Conservation (phyloP, 2,797 vertebrate genomes). For the Tympanoctomys barrerae region DNA sequence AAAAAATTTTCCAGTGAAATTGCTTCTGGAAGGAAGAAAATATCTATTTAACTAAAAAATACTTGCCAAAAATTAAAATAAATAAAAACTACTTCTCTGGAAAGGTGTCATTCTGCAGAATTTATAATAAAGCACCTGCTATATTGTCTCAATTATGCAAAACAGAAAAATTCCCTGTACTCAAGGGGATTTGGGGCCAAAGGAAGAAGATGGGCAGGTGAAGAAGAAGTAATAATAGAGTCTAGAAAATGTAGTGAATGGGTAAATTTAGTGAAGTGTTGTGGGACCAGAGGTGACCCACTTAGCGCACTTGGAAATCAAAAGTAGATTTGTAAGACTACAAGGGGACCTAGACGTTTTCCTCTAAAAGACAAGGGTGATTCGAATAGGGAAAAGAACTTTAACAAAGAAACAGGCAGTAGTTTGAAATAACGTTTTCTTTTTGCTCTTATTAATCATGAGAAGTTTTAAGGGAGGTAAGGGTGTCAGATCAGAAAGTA, state of each 20-base stretch:
- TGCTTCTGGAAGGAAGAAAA: background rate
- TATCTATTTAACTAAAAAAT: background rate
- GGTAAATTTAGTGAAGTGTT: background rate
- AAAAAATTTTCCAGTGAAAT: background rate
- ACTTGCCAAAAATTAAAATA: background rate
- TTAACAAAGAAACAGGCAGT: constrained; percentile 34
- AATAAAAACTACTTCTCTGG: background rate
- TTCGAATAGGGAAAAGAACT: background rate
- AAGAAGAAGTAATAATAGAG: background rate
- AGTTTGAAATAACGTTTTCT: constrained; percentile 7
- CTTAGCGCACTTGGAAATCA: background rate
- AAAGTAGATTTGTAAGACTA: background rate
- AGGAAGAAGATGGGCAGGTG: background rate
- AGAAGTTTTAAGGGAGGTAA: background rate
- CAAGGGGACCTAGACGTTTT: background rate
- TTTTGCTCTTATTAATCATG: background rate
- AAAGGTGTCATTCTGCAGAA: background rate
- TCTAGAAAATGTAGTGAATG: background rate
- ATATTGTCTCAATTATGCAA: background rate
- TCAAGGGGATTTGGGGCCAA: background rate
- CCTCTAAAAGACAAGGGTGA: background rate
- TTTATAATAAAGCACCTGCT: background rate
- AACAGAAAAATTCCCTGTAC: background rate
- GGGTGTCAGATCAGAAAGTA: constrained; percentile 36
- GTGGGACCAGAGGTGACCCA: background rate